Conservation (phyloP, 2,113 vertebrate species). For the Aptenodytes patagonicus region DNA sequence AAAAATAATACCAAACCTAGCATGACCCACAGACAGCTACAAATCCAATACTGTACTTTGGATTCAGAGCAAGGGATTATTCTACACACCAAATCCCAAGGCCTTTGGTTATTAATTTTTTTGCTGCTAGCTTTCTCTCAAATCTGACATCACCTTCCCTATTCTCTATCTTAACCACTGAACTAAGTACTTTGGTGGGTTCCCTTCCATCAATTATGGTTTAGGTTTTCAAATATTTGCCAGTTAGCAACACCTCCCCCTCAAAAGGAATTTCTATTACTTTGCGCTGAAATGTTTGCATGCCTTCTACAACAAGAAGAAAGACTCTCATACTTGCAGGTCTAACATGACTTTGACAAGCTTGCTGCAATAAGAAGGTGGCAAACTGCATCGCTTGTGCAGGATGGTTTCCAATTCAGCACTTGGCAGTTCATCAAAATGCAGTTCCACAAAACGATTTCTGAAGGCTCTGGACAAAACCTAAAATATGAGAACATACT, state of each 20-base stretch:
- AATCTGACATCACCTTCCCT: not conserved
- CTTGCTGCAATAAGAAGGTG: conserved; percentile 91
- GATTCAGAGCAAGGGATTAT: not conserved
- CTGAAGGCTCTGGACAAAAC: conserved; percentile 95
- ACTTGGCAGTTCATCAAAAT: conserved; percentile 94
- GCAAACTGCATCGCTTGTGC: conserved; percentile 89
- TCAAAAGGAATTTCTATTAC: not conserved
- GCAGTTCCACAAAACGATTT: conserved; percentile 96
- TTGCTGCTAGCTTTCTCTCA: not conserved
- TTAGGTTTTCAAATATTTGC: not conserved
- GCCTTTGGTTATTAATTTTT: not conserved
- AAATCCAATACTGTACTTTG: not conserved
- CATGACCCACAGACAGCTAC: not conserved
- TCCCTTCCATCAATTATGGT: not conserved
- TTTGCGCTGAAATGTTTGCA: not conserved
- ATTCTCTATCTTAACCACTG: not conserved
- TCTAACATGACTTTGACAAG: conserved; percentile 95
- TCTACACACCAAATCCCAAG: not conserved
- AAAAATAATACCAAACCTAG: not conserved
- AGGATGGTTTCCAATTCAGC: conserved; percentile 91
- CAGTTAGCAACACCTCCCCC: not conserved
- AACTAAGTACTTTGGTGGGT: not conserved
- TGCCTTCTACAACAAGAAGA: not conserved
- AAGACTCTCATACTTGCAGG: conserved; percentile 84
- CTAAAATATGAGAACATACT: conserved; percentile 58